A percentile compares a stretch with the other conserved stretches of the same genome.
phyloP scores from a whole-genome alignment of 1,140 invertebrate genomes.

The Bathynomus jamesi region DNA sequence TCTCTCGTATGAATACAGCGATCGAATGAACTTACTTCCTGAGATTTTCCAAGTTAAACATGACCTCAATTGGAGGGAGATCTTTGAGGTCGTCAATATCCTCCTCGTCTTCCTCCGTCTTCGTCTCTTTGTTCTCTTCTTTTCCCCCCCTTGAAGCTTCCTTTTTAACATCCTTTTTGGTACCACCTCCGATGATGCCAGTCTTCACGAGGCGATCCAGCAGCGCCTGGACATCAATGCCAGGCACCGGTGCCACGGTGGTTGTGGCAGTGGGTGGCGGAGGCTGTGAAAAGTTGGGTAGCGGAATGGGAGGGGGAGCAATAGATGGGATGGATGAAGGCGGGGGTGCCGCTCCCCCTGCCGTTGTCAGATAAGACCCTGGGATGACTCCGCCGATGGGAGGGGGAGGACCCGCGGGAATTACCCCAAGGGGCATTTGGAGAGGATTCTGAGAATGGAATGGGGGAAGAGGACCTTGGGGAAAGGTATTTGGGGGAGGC shows the following conservation, averaged over 20 bases:
- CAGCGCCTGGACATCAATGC: slow-evolving; percentile 10
- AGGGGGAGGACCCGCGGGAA: not conserved
- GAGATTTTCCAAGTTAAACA: slow-evolving; percentile 22
- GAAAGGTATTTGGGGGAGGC: not conserved
- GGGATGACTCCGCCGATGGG: slow-evolving; percentile 4
- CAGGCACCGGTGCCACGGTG: too few species aligned
- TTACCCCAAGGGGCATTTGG: not conserved
- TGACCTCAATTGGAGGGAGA: slow-evolving; percentile 15
- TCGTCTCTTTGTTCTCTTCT: not conserved
- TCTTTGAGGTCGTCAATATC: slow-evolving; percentile 13
- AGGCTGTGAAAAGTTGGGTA: not conserved
- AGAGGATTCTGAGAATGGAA: not conserved
- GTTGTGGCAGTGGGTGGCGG: not conserved
- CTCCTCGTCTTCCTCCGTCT: slow-evolving; percentile 14
- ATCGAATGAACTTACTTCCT: slow-evolving; percentile 19
- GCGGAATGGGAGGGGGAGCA: not conserved
- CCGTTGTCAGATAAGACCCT: slow-evolving; percentile 19
- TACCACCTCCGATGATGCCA: slow-evolving; percentile 8
- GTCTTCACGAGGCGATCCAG: slow-evolving; percentile 12
- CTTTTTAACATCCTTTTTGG: not conserved
- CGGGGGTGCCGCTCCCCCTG: not conserved
- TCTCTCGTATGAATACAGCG: too few species aligned
- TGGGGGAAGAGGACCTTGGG: not conserved
- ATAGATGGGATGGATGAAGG: not conserved
- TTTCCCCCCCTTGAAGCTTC: not conserved